These are phyloP conservation scores for Paedocypris micromegethes DNA, from an alignment of 2,797 vertebrate species.

Conservation along the genomic window DNA sequence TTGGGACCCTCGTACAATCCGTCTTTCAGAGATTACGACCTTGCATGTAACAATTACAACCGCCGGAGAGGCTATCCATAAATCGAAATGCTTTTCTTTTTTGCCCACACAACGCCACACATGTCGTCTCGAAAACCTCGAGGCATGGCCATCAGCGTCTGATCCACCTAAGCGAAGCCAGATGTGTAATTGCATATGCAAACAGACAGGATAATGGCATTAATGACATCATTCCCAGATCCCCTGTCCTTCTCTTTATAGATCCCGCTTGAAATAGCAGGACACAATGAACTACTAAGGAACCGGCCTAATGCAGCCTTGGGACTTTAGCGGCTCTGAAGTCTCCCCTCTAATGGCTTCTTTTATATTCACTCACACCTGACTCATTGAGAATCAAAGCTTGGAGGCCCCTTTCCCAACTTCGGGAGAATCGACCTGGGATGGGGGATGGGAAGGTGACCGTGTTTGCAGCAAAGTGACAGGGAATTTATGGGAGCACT, in stretches of 20 bases:
- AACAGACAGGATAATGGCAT: conserved; percentile 73
- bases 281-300: conserved; percentile 10
- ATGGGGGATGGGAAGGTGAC: background rate
- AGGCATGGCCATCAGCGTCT: conserved; percentile 63
- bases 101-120: conserved; percentile 30
- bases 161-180: conserved; percentile 71
- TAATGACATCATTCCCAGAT: conserved; percentile 62
- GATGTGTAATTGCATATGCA: conserved; percentile 62
- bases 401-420: conserved; percentile 61
- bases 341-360: conserved; percentile 47
- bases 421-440: conserved; percentile 36
- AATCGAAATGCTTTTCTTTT: background rate
- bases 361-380: conserved; percentile 58
- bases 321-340: conserved; percentile 23
- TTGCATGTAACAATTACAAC: background rate
- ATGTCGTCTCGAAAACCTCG: conserved; percentile 15
- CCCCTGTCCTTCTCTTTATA: conserved; percentile 18
- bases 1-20: too few relatives aligned
- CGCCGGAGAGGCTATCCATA: too few relatives aligned
- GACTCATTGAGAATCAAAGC: conserved; percentile 69
- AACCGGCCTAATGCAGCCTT: background rate
- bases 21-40: too few relatives aligned
- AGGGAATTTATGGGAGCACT: conserved; percentile 68
- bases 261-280: conserved; percentile 15
- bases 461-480: conserved; percentile 61